A percentile compares a stretch with the other conserved stretches of the same genome.
phyloP scores from a whole-genome alignment of 2,797 vertebrate genomes.

The Furcifer pardalis region DNA sequence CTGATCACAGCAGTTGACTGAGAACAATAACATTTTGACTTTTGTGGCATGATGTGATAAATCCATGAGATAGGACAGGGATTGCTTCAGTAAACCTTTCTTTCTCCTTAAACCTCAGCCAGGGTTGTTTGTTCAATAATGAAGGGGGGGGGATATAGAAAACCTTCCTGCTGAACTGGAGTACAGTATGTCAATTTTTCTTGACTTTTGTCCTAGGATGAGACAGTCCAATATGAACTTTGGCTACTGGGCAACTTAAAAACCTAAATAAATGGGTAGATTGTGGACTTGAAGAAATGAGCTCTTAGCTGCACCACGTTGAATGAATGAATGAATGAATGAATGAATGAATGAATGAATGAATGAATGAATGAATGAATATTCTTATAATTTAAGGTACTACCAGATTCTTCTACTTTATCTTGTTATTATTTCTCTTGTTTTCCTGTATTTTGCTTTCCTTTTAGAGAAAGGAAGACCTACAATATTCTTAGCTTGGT shows the following conservation, averaged over 20 bases:
- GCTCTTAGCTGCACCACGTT: neutral
- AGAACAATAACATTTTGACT: neutral
- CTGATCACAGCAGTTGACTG: neutral
- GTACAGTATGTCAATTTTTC: too few species aligned
- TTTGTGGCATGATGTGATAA: neutral
- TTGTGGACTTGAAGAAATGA: neutral
- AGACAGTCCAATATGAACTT: too few species aligned
- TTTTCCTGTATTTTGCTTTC: conserved; percentile 40
- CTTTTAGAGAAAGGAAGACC: conserved; percentile 41
- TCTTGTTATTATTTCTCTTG: neutral
- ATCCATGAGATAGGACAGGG: neutral
- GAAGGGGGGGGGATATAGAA: too few species aligned
- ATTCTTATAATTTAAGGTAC: neutral
- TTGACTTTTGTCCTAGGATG: too few species aligned
- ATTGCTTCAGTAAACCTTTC: neutral
- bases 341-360: neutral
- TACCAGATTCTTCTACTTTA: neutral
- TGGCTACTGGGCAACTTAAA: neutral
- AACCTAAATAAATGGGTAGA: neutral
- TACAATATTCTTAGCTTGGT: neutral
- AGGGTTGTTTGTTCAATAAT: too few species aligned
- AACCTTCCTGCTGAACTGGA: too few species aligned
- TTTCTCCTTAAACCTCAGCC: neutral
- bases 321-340: neutral
- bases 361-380: neutral